Evolutionary conservation across 92 coral and sea anemone species (phyloP).

Genomic region (Anthopleura xanthogrammica): DNA sequence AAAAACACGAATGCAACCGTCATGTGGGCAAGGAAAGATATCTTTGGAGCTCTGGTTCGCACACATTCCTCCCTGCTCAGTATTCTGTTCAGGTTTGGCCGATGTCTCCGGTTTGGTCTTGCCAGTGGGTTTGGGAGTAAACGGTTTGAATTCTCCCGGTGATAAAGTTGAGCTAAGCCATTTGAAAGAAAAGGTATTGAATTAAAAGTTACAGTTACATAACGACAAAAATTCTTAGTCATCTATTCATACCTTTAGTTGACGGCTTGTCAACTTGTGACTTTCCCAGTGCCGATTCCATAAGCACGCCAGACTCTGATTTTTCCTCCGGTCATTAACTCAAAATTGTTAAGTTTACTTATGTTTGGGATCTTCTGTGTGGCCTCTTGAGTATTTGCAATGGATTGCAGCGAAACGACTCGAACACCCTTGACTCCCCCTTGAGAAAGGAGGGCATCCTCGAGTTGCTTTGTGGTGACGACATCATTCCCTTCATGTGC

Average conservation of each 20-base stretch:
- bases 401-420: slow-evolving; percentile 32
- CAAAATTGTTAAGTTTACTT: slow-evolving; percentile 44
- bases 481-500: slow-evolving; percentile 20
- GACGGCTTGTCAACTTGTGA: slow-evolving; percentile 20
- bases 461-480: neutral
- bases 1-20: slow-evolving; percentile 34
- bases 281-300: slow-evolving; percentile 35
- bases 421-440: slow-evolving; percentile 25
- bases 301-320: slow-evolving; percentile 2
- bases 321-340: slow-evolving; percentile 34
- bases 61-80: no score
- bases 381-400: slow-evolving; percentile 10
- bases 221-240: no score
- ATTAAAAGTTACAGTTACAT: no score
- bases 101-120: no score
- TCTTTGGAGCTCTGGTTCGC: neutral
- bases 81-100: no score
- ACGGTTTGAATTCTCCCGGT: neutral
- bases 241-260: neutral
- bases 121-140: neutral
- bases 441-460: neutral
- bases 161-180: neutral
- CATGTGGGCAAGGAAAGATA: slow-evolving; percentile 39
- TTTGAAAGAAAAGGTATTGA: neutral
- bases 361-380: slow-evolving; percentile 27